A percentile compares a stretch with the other conserved stretches of the same genome.
Evolutionary conservation across 1,140 invertebrate species (phyloP).

Genomic region (Ceratosolen solmsi): DNA sequence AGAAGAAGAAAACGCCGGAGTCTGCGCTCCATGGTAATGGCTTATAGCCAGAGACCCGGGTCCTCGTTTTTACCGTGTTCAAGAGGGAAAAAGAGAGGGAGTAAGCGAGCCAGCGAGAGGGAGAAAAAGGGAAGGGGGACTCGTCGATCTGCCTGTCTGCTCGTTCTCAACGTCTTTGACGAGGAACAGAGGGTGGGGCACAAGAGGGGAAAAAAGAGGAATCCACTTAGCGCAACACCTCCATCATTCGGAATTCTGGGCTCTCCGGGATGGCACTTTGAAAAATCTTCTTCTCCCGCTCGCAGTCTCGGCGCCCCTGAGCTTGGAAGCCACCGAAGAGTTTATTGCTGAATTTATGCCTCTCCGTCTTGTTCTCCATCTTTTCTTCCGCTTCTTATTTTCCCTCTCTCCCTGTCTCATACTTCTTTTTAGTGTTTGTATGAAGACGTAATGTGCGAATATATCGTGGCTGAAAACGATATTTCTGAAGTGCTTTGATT

Average conservation of each 20-base stretch:
- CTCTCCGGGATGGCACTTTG: slow-evolving; percentile 37
- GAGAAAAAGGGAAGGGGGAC: neutral
- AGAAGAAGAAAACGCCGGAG: slow-evolving; percentile 53
- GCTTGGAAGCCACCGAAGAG: slow-evolving; percentile 21
- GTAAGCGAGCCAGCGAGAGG: slow-evolving; percentile 1
- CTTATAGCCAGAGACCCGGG: slow-evolving; percentile 65
- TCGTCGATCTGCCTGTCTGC: slow-evolving; percentile 44
- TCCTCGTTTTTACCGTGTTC: slow-evolving; percentile 50
- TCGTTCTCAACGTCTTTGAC: slow-evolving; percentile 48
- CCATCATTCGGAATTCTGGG: slow-evolving; percentile 46
- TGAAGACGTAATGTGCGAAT: slow-evolving; percentile 33
- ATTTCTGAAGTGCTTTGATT: slow-evolving; percentile 30
- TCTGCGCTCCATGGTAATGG: slow-evolving; percentile 68
- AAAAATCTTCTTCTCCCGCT: slow-evolving; percentile 42
- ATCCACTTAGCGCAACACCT: slow-evolving; percentile 53
- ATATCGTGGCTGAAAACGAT: slow-evolving; percentile 24
- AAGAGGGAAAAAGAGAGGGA: neutral
- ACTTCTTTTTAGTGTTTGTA: slow-evolving; percentile 4
- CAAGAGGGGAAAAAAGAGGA: slow-evolving; percentile 32
- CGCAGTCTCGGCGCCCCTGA: slow-evolving; percentile 25
- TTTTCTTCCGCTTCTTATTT: slow-evolving; percentile 21
- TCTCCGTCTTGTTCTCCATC: slow-evolving; percentile 32
- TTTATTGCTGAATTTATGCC: slow-evolving; percentile 46
- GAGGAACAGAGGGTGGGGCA: slow-evolving; percentile 8
- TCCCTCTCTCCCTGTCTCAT: slow-evolving; percentile 5